Conservation (phyloP, 2,797 vertebrate genomes). For the Gallinago solitaria region DNA sequence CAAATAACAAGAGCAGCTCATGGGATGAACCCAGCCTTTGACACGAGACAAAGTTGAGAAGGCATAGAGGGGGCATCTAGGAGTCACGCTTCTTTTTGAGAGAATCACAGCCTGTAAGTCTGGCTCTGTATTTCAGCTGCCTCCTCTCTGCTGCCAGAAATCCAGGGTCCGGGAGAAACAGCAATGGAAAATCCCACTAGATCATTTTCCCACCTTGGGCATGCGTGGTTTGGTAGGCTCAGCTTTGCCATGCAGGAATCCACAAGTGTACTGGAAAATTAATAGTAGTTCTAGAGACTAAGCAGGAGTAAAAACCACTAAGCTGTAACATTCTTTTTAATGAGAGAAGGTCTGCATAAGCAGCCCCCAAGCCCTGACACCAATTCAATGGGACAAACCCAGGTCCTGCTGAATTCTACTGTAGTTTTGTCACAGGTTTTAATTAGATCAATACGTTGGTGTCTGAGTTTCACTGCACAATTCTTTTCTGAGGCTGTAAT, state of each 20-base stretch:
- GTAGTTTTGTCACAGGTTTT: neutral
- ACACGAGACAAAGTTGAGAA: neutral
- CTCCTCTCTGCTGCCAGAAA: slow-evolving; percentile 6
- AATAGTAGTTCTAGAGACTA: neutral
- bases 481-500: neutral
- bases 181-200: neutral
- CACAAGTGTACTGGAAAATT: neutral
- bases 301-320: neutral
- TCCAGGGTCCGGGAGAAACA: neutral
- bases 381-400: neutral
- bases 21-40: neutral
- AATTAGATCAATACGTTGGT: neutral
- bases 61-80: neutral
- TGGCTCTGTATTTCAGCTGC: neutral
- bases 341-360: neutral
- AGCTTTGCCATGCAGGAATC: neutral
- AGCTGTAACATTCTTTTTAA: neutral
- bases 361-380: neutral
- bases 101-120: neutral
- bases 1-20: neutral
- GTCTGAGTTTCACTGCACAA: neutral
- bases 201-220: neutral
- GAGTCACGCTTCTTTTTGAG: neutral
- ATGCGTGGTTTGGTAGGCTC: neutral
- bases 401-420: neutral